Evolutionary conservation across 2,888 invertebrate genomes (phyloP), one percentile per base, ranked within the genome.

Genomic region (Ophion ventricosus): DNA sequence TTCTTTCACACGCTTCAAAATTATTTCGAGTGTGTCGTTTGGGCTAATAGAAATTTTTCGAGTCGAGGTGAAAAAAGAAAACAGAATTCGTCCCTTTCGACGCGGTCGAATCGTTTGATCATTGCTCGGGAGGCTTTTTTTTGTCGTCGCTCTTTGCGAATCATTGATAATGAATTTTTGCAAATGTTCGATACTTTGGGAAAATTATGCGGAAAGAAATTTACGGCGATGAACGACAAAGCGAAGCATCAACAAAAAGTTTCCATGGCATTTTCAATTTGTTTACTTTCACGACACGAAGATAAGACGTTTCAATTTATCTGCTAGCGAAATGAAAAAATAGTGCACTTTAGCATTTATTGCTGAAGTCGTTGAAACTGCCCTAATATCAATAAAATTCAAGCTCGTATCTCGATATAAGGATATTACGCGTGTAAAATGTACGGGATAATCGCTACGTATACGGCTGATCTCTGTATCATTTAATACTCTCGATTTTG

Each of bases 1-100:
- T 69, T 70, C 74, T 81, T 81, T 81, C 84, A 81, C 84, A 84
- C 80, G 81, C 80, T 40, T 61, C 25, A 35, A 74, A 74, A 83
- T 80, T 80, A 80, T 54, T 81, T 81, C 64, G 43, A 81, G 64
- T 74, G 69, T 20, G 29, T 20, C 66, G 17, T 61, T 77, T 66
- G 7, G 20, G 11, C 23, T 25, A 20, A 67, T 43, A 40, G 57
- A 66, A 49, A 76, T 77, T 77, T 67, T 77, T 77, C 4, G 8
- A 26, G 20, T 26, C 4, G 26, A 26, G 7, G 63, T 54, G 66
- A 25, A 56, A 75, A 35, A 20, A 26, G 14, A 43, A 49, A 20
- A 20, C 11, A 35, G 3, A 49, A 49, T 25, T 40, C 3, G n/a
- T 20, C 23, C 4, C 8, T 29, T 5, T 23, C n/a, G n/a, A 20